Conservation (phyloP, 1,140 invertebrate species). For the Daktulosphaira vitifoliae region DNA sequence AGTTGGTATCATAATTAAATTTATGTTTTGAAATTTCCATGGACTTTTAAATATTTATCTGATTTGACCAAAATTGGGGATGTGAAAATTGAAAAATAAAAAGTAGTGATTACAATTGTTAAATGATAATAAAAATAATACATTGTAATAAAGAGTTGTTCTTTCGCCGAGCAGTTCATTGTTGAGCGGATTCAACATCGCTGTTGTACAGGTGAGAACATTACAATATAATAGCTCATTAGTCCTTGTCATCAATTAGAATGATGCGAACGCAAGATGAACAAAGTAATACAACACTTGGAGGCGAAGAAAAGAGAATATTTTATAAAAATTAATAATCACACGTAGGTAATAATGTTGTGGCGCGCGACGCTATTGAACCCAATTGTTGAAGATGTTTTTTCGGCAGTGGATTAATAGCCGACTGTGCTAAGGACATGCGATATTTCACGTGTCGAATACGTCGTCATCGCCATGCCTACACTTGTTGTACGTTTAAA, state of each 20-base stretch:
- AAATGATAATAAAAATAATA: background rate
- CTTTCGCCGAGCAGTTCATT: background rate
- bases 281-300: background rate
- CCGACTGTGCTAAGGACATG: slow-evolving; percentile 22
- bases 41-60: too few species aligned
- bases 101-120: background rate
- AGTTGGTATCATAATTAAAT: too few species aligned
- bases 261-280: background rate
- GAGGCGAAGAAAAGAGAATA: slow-evolving; percentile 25
- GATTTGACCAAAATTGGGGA: too few species aligned
- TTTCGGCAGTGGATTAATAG: slow-evolving; percentile 22
- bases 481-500: background rate
- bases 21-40: too few species aligned
- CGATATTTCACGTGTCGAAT: slow-evolving; percentile 24
- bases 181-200: background rate
- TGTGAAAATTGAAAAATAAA: too few species aligned
- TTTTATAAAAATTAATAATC: slow-evolving; percentile 30
- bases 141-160: too few species aligned
- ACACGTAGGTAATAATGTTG: background rate
- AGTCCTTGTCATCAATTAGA: slow-evolving; percentile 29
- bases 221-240: slow-evolving; percentile 26
- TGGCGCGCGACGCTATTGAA: background rate
- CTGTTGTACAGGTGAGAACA: background rate
- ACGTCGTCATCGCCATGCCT: background rate
- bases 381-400: slow-evolving; percentile 5